Conservation (phyloP, 1,140 invertebrate species). For the Ceratosolen solmsi region DNA sequence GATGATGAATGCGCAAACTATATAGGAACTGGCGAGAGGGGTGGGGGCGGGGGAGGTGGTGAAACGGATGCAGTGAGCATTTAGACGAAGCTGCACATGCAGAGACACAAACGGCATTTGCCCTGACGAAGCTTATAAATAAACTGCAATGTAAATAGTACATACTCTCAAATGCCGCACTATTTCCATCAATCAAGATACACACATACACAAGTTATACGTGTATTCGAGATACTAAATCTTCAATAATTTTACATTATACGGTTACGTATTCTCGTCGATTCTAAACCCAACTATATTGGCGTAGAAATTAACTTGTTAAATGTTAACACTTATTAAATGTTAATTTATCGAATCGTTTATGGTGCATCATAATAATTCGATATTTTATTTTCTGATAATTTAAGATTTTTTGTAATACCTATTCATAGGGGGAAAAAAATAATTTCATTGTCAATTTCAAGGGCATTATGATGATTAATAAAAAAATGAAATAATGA, state of each 20-base stretch:
- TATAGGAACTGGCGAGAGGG: background rate
- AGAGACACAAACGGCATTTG: constrained; percentile 52
- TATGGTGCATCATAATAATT: no score
- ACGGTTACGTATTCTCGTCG: background rate
- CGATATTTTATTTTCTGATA: no score
- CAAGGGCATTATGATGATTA: no score
- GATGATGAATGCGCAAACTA: background rate
- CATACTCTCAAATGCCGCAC: constrained; percentile 65
- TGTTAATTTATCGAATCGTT: no score
- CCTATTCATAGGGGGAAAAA: no score
- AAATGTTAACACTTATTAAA: background rate
- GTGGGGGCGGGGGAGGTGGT: background rate
- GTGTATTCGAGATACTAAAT: constrained; percentile 12
- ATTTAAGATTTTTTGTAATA: no score
- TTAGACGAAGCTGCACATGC: constrained; percentile 57
- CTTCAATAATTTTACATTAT: constrained; percentile 4
- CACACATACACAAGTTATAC: background rate
- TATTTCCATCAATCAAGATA: constrained; percentile 67
- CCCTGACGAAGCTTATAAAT: constrained; percentile 67
- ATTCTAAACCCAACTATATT: background rate
- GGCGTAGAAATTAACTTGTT: background rate
- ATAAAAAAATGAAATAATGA: no score
- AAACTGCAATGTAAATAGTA: constrained; percentile 72
- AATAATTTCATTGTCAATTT: no score
- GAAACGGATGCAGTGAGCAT: constrained; percentile 37